Conservation (phyloP, 2,888 invertebrate genomes). For the Amphimallon solstitiale region DNA sequence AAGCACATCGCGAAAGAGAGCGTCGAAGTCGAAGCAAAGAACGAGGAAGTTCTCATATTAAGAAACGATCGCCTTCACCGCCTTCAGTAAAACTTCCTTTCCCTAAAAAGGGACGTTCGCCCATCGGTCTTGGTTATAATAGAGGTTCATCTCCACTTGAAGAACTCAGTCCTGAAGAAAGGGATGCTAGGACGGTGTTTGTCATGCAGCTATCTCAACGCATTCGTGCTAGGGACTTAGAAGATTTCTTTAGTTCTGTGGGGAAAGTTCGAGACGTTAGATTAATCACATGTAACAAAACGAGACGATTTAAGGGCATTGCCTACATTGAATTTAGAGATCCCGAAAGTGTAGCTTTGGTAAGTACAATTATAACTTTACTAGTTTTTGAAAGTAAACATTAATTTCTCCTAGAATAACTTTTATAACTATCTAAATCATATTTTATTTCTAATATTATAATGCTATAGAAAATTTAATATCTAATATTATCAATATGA, state of each 20-base stretch:
- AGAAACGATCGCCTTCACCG: constrained; percentile 60
- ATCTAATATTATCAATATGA: no score
- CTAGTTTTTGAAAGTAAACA: no score
- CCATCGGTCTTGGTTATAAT: constrained; percentile 58
- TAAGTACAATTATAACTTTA: constrained; percentile 63
- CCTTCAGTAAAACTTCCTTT: constrained; percentile 54
- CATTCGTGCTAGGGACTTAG: constrained; percentile 92
- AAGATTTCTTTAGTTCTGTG: constrained; percentile 98
- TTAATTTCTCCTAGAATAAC: no score
- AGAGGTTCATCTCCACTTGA: constrained; percentile 67
- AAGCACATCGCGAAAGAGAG: constrained; percentile 58
- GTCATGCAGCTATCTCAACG: constrained; percentile 98
- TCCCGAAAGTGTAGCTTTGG: constrained; percentile 95
- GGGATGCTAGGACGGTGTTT: constrained; percentile 98
- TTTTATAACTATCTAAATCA: no score
- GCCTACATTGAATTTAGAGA: constrained; percentile 99
- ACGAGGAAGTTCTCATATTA: constrained; percentile 44
- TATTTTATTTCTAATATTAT: no score
- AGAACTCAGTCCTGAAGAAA: constrained; percentile 93
- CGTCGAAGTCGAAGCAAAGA: constrained; percentile 57
- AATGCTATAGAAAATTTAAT: no score
- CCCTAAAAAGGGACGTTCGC: constrained; percentile 55
- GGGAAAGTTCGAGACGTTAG: constrained; percentile 98
- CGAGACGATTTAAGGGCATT: constrained; percentile 97
- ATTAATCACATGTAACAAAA: constrained; percentile 98